Conservation (phyloP, 2,888 invertebrate genomes). For the Amaurobius ferox region DNA sequence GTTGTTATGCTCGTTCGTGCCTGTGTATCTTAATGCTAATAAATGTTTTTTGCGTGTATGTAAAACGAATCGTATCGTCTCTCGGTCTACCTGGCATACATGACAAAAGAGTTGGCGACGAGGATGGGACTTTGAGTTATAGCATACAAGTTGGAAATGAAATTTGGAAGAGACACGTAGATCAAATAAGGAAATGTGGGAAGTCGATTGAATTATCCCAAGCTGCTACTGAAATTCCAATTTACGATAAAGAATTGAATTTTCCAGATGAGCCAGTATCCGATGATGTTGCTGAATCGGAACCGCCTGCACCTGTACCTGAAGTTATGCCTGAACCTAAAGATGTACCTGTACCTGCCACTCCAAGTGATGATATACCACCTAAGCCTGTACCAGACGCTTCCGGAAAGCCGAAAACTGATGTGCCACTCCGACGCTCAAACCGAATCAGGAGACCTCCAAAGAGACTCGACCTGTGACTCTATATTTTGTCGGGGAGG, state of each 20-base stretch:
- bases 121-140: constrained; percentile 32
- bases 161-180: constrained; percentile 47
- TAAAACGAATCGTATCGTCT: constrained; percentile 53
- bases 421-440: constrained; percentile 42
- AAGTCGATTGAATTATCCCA: constrained; percentile 47
- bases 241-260: constrained; percentile 47
- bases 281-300: constrained; percentile 47
- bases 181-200: constrained; percentile 49
- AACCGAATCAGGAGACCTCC: constrained; percentile 41
- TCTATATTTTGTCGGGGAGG: constrained; percentile 40
- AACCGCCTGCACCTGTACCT: constrained; percentile 45
- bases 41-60: constrained; percentile 48
- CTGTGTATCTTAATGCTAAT: constrained; percentile 44
- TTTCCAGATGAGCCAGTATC: constrained; percentile 48
- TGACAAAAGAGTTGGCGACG: constrained; percentile 32
- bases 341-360: constrained; percentile 16
- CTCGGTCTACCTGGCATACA: constrained; percentile 52
- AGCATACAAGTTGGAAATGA: constrained; percentile 44
- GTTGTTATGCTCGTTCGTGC: constrained; percentile 44
- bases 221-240: constrained; percentile 45
- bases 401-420: constrained; percentile 13
- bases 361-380: constrained; percentile 34
- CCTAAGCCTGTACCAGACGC: constrained; percentile 31
- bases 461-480: constrained; percentile 43
- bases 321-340: constrained; percentile 1